These are phyloP conservation scores for Steromphala cineraria DNA, from an alignment of 2,888 invertebrate genomes.

Conservation along the genomic window DNA sequence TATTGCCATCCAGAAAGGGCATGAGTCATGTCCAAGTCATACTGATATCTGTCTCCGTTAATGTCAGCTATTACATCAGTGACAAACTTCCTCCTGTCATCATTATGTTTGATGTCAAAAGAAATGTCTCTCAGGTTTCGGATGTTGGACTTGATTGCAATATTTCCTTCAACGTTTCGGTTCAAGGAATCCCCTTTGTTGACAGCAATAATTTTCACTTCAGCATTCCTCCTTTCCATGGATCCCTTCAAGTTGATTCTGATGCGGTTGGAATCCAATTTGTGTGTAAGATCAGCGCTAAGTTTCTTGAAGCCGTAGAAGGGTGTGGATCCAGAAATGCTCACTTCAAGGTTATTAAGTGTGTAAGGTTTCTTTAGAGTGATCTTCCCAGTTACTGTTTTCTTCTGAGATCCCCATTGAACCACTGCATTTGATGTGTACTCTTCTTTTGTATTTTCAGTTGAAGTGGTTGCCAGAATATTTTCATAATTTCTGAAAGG, in stretches of 20 bases:
- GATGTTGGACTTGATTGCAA: slow-evolving; percentile 48
- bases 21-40: slow-evolving; percentile 46
- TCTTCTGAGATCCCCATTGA: not conserved
- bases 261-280: not conserved
- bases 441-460: not conserved
- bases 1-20: slow-evolving; percentile 36
- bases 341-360: slow-evolving; percentile 39
- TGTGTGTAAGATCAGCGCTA: slow-evolving; percentile 8
- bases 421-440: not conserved
- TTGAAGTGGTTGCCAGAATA: not conserved
- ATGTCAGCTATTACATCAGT: not conserved
- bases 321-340: slow-evolving; percentile 48
- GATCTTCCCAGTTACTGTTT: not conserved
- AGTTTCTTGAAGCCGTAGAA: slow-evolving; percentile 42
- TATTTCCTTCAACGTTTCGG: slow-evolving; percentile 40
- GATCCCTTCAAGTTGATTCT: not conserved
- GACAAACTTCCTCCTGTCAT: slow-evolving; percentile 28
- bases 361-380: slow-evolving; percentile 41
- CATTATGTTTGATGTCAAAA: slow-evolving; percentile 34
- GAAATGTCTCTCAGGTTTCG: not conserved
- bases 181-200: not conserved
- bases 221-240: not conserved
- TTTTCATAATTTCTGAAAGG: slow-evolving; percentile 27
- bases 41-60: slow-evolving; percentile 39
- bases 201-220: not conserved